Base-by-base conservation (phyloP, 2,113 vertebrate genomes). In the Sterrhoptilus dennistouni region DNA sequence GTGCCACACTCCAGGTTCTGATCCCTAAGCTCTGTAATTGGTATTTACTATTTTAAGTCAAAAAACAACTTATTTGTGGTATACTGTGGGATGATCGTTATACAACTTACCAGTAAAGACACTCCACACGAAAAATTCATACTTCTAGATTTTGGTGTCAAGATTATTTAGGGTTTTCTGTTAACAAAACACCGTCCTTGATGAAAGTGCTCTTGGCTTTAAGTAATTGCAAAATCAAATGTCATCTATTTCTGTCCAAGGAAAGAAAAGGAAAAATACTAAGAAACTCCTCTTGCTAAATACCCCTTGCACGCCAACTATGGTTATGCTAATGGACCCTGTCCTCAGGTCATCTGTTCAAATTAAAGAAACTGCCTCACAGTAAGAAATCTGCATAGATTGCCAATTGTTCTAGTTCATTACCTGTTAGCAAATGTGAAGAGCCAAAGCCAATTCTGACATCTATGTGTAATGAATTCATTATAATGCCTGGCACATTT, bases 401-500 rank as follows among this genome's bases (percentile, higher is more conserved):
- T 81, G 86, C 82, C 95, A 95, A 20, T 63, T 95, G 90, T 93
- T 97, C 89, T 90, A 86, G 71, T 74, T 90, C 90, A 92, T 96
- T 95, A 92, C 86, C 71, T 95, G 52, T 70, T 83, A 69, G 91
- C 68, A 95, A 93, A 95, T 36, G 71, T 80, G 86, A 84, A 87
- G 61, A 92, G 53, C 42, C 86, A 81, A 89, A 95, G 86, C 69
- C 91, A 83, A 40, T 61, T 89, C 69, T 92, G 83, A 92, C 83
- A 93, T 93, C 64, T 63, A 18, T 13, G n/a, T 65, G 72, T 61
- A 90, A 94, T 80, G 71, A 88, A 92, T 93, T 88, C 68, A 77
- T 94, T 92, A 80, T 42, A 60, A 61, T 33, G 49, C 61, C 71
- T 80, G 45, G 63, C 66, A 96, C 66, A 88, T 74, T 80, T 49